Base-by-base conservation (phyloP, 2,797 vertebrate genomes). In the Kryptolebias ocellatus region DNA sequence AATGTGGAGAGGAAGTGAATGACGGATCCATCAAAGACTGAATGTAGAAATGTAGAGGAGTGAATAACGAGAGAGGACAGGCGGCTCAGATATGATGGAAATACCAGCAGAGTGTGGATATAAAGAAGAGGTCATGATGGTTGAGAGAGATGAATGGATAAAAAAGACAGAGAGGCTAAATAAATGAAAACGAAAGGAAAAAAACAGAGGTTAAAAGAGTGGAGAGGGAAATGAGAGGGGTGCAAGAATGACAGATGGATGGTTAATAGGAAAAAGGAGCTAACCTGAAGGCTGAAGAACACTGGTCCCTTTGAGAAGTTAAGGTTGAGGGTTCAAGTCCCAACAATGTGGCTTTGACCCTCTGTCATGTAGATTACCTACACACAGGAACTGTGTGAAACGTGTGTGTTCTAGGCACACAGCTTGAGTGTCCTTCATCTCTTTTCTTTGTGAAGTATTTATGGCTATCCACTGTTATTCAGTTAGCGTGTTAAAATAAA, bases 311-410 rank as follows among this genome's bases (percentile, higher is more conserved):
- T 92, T 91, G 76, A 90, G 69, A 58, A 66, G 79, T 31, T 63
- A 64, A 80, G 77, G 78, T 85, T 75, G 70, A 78, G 60, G 79
- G 76, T 83, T 89, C 76, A 81, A 72, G 74, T 69, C 74, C 70
- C 70, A 83, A 87, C 87, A 90, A 90, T 82, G 87, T 83, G 72
- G 59, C 89, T 81, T 84, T 90, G 80, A 88, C 67, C 68, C 60
- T 81, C 83, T 89, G 89, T 87, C 85, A 85, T 79, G 73, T 74
- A 53, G 87, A 85, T 85, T 86, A 84, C 71, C 71, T 61, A 62
- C 69, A 76, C 60, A 53, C 15, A 39, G 68, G 67, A 70, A 18
- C 31, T 52, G 39, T 50, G 42, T 64, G 65, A 74, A 49, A 17
- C 52, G 62, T 64, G 65, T 54, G 59, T 72, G 45, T 60, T 29